phyloP scores from a whole-genome alignment of 2,888 invertebrate species.

The Hirtodrosophila duncani region DNA sequence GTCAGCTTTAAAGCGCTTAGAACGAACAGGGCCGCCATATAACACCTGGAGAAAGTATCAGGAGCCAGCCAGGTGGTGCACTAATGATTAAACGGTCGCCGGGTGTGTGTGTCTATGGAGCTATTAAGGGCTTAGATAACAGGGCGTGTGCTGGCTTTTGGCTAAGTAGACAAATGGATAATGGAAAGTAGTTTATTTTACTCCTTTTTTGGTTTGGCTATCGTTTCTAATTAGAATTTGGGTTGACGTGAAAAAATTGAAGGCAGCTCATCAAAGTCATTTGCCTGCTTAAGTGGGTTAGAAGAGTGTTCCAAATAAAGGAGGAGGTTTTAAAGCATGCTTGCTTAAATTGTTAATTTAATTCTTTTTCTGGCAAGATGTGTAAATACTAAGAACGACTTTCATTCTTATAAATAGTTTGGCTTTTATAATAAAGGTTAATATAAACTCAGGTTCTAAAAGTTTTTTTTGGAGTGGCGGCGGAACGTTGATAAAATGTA shows the following conservation, averaged over 20 bases:
- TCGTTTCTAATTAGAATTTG: constrained; percentile 14
- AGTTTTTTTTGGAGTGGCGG: no score
- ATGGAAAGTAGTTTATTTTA: constrained; percentile 20
- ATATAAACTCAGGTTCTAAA: no score
- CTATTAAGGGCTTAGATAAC: background rate
- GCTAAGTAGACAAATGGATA: constrained; percentile 28
- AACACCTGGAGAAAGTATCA: no score
- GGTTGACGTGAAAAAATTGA: constrained; percentile 25
- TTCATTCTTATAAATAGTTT: no score
- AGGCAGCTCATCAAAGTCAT: constrained; percentile 9
- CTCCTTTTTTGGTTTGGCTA: constrained; percentile 3
- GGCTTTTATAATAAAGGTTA: no score
- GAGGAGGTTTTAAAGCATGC: background rate
- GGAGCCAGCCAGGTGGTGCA: no score
- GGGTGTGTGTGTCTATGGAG: constrained; percentile 12
- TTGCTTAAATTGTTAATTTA: no score
- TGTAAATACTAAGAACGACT: no score
- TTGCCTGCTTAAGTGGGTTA: constrained; percentile 15
- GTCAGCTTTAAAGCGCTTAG: constrained; percentile 44
- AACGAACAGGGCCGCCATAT: no score
- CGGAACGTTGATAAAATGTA: no score
- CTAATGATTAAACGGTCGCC: no score
- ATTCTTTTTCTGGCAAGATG: no score
- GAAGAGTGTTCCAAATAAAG: background rate
- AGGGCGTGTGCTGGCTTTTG: constrained; percentile 9